phyloP scores from a whole-genome alignment of 2,797 vertebrate species.

The Capromys pilorides region DNA sequence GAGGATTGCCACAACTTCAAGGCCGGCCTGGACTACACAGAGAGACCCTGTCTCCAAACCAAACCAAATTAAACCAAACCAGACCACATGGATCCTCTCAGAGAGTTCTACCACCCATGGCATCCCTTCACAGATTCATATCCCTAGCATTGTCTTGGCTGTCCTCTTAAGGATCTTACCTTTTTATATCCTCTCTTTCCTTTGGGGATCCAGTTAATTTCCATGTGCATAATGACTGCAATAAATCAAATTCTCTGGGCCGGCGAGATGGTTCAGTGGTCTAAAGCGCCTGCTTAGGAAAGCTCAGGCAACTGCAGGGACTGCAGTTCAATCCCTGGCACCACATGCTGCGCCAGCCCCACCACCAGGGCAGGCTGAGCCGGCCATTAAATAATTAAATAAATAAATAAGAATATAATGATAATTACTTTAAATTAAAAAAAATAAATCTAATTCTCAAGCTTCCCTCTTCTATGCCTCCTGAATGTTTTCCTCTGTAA shows the following conservation, averaged over 20 bases:
- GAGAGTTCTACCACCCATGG: neutral
- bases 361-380: no score
- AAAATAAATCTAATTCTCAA: slow-evolving; percentile 24
- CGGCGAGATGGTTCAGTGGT: no score
- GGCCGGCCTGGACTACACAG: neutral
- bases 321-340: no score
- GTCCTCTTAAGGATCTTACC: neutral
- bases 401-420: no score
- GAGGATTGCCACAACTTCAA: neutral
- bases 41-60: neutral
- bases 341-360: no score
- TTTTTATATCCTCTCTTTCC: neutral
- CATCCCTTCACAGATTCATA: neutral
- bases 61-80: neutral
- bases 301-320: no score
- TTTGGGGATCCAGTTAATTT: slow-evolving; percentile 1
- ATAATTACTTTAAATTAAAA: no score
- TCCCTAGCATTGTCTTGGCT: neutral
- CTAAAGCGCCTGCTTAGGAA: no score
- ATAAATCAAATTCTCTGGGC: slow-evolving; percentile 38
- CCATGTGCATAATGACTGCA: neutral
- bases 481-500: neutral
- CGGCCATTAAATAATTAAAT: no score
- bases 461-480: neutral
- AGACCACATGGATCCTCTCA: neutral